phyloP scores from a whole-genome alignment of 2,113 vertebrate genomes.

The Psittacus erithacus region DNA sequence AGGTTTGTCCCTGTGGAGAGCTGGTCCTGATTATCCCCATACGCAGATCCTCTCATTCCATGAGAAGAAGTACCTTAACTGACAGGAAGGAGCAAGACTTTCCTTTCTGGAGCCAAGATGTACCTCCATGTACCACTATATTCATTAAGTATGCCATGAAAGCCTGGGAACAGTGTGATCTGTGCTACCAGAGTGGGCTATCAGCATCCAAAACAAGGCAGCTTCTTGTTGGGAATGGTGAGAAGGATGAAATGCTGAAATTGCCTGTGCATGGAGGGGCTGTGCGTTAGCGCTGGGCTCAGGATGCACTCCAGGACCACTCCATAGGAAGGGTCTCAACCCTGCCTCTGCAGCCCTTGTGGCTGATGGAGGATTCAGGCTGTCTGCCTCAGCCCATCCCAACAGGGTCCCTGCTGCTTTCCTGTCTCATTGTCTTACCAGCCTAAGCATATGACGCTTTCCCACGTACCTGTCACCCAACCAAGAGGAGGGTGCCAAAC shows the following conservation, averaged over 20 bases:
- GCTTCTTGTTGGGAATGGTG: neutral
- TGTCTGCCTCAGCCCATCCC: neutral
- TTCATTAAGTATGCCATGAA: neutral
- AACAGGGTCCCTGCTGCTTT: neutral
- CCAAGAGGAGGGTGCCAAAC: rapidly evolving
- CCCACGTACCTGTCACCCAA: neutral
- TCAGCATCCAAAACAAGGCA: neutral
- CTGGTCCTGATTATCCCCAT: neutral
- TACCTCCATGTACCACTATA: neutral
- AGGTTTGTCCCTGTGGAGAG: neutral
- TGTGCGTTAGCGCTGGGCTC: neutral
- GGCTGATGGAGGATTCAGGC: neutral
- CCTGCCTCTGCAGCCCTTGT: rapidly evolving
- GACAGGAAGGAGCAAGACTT: neutral
- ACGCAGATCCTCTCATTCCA: neutral
- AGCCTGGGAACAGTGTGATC: neutral
- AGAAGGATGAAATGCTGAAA: neutral
- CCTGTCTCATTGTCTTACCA: neutral
- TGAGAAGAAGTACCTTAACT: neutral
- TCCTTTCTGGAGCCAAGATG: neutral
- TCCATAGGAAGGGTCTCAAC: neutral
- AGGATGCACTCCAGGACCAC: rapidly evolving
- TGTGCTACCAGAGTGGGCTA: neutral
- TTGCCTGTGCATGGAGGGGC: neutral
- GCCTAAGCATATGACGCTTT: neutral